phyloP scores from a whole-genome alignment of 1,140 invertebrate genomes.

The Ganaspis sp. region DNA sequence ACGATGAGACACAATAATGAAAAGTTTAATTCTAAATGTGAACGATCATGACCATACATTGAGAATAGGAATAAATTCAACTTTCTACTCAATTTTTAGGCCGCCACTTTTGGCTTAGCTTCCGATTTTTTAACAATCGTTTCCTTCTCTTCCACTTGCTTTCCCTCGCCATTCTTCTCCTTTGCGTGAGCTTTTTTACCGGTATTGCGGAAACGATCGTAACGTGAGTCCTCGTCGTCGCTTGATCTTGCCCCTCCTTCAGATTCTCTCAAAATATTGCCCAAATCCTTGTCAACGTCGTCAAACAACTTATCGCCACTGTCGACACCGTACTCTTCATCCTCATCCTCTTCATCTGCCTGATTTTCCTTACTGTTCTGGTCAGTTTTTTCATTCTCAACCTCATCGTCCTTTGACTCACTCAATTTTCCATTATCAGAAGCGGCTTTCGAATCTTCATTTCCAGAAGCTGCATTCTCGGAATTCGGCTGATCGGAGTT shows the following conservation, averaged over 20 bases:
- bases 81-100: background rate
- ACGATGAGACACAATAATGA: background rate
- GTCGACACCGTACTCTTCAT: constrained; percentile 73
- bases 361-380: constrained; percentile 50
- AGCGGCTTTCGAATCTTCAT: constrained; percentile 45
- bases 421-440: constrained; percentile 50
- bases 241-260: constrained; percentile 81
- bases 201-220: constrained; percentile 78
- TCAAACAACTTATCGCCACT: constrained; percentile 83
- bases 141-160: constrained; percentile 56
- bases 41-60: background rate
- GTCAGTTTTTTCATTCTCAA: constrained; percentile 38
- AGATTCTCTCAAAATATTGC: constrained; percentile 81
- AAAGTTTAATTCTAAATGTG: background rate
- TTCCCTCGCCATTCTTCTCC: constrained; percentile 65
- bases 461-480: constrained; percentile 39
- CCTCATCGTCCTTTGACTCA: constrained; percentile 38
- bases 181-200: constrained; percentile 71
- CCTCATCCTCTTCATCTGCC: constrained; percentile 74
- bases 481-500: constrained; percentile 53
- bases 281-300: constrained; percentile 85
- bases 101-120: constrained; percentile 43
- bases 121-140: constrained; percentile 57
- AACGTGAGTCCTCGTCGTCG: constrained; percentile 82
- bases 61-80: background rate